Percentiles rank a stretch among this genome's conserved stretches.
Evolutionary conservation across 2,797 vertebrate genomes (phyloP).

Genomic region (Lagorchestes hirsutus): DNA sequence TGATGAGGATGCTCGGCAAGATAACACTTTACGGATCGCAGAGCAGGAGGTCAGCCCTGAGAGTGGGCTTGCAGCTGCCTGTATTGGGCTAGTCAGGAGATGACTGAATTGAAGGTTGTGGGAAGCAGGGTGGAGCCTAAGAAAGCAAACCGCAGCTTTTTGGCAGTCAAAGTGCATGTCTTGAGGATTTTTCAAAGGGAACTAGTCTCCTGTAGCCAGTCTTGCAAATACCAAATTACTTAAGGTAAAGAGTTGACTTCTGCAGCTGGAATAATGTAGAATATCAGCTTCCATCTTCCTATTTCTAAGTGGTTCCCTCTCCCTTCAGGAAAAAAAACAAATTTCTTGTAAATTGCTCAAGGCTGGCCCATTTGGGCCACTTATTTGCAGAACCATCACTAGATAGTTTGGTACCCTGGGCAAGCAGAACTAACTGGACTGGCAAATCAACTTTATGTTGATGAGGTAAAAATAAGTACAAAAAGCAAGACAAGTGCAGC

Average conservation of each 20-base stretch:
- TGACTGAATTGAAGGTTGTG: neutral
- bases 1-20: constrained; percentile 83
- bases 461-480: neutral
- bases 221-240: constrained; percentile 15
- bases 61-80: neutral
- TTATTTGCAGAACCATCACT: constrained; percentile 20
- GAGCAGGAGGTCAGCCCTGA: constrained; percentile 93
- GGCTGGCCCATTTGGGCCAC: neutral
- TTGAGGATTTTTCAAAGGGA: neutral
- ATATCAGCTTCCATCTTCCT: neutral
- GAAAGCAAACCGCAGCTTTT: constrained; percentile 10
- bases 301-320: constrained; percentile 6
- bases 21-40: constrained; percentile 88
- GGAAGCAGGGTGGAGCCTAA: constrained; percentile 12
- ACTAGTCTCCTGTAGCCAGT: neutral
- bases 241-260: neutral
- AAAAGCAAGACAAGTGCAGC: neutral
- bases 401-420: neutral
- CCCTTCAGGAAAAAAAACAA: neutral
- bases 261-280: neutral
- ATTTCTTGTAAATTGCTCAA: constrained; percentile 24
- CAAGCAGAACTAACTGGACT: neutral
- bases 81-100: constrained; percentile 23
- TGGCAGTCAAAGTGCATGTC: neutral
- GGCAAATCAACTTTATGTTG: neutral